Conservation (phyloP, 2,113 vertebrate genomes). For the Chaetorhynchus papuensis region DNA sequence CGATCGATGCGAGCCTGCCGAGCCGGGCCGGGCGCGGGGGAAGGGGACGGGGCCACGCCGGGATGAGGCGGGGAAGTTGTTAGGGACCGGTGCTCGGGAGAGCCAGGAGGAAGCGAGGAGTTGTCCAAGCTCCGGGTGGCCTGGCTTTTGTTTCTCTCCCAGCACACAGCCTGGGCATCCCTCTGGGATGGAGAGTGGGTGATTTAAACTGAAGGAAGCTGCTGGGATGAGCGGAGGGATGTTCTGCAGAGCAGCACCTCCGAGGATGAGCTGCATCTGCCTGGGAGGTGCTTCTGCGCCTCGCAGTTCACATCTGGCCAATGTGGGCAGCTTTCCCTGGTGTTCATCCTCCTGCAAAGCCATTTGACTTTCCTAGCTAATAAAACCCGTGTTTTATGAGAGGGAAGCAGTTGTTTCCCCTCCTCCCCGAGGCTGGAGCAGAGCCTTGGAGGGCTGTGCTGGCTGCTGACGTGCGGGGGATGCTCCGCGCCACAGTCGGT, state of each 20-base stretch:
- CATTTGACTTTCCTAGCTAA: neutral
- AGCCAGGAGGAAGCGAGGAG: neutral
- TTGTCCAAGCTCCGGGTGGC: neutral
- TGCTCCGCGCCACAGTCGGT: fast-evolving
- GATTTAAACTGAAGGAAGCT: neutral
- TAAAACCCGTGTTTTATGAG: neutral
- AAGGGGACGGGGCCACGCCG: neutral
- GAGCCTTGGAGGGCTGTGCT: neutral
- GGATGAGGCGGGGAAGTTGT: neutral
- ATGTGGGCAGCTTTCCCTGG: neutral
- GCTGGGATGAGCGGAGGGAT: neutral
- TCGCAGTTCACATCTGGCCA: neutral
- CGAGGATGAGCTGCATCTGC: neutral
- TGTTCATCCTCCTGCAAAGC: neutral
- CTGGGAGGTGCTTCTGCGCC: neutral
- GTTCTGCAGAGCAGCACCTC: neutral
- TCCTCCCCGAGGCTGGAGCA: neutral
- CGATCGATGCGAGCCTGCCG: neutral
- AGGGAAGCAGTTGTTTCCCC: neutral
- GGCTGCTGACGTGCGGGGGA: neutral
- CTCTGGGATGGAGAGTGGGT: neutral
- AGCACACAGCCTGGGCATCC: neutral
- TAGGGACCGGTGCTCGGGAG: neutral
- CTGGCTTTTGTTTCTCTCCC: neutral
- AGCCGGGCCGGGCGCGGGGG: neutral